phyloP scores from a whole-genome alignment of 2,888 invertebrate species.

The Agelastica alni region DNA sequence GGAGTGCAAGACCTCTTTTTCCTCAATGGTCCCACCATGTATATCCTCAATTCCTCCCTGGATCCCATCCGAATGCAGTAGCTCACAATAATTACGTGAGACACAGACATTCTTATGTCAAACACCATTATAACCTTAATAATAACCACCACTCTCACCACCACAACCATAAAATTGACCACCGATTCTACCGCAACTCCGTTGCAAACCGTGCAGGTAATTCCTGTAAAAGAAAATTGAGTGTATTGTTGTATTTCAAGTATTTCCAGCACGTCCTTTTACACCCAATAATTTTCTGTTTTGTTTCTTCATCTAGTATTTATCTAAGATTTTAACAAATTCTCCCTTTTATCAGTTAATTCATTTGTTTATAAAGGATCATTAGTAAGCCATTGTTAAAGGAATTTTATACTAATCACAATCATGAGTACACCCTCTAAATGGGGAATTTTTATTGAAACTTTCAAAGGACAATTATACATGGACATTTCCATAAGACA shows the following conservation, averaged over 20 bases:
- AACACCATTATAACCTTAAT: conserved; percentile 64
- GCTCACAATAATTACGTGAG: conserved; percentile 58
- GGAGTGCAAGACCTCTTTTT: conserved; percentile 80
- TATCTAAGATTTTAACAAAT: too few species aligned
- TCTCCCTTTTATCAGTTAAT: too few species aligned
- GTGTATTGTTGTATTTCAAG: conserved; percentile 13
- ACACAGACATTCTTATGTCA: conserved; percentile 58
- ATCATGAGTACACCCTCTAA: too few species aligned
- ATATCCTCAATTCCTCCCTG: conserved; percentile 91
- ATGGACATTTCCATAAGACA: too few species aligned
- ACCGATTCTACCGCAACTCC: conserved; percentile 66
- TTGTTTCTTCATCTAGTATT: conserved; percentile 18
- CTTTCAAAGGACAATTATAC: too few species aligned
- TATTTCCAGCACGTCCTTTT: conserved; percentile 20
- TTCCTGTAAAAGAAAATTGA: conserved; percentile 5
- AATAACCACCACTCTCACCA: conserved; percentile 66
- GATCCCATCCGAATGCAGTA: conserved; percentile 78
- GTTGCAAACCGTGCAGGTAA: conserved; percentile 64
- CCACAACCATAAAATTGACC: conserved; percentile 63
- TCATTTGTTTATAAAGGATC: too few species aligned
- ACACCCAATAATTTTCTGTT: conserved; percentile 17
- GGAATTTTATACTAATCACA: too few species aligned
- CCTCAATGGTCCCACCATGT: conserved; percentile 96
- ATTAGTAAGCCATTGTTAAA: too few species aligned
- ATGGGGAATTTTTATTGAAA: too few species aligned